Conservation (phyloP, 2,797 vertebrate genomes). For the Acanthurus tractus region DNA sequence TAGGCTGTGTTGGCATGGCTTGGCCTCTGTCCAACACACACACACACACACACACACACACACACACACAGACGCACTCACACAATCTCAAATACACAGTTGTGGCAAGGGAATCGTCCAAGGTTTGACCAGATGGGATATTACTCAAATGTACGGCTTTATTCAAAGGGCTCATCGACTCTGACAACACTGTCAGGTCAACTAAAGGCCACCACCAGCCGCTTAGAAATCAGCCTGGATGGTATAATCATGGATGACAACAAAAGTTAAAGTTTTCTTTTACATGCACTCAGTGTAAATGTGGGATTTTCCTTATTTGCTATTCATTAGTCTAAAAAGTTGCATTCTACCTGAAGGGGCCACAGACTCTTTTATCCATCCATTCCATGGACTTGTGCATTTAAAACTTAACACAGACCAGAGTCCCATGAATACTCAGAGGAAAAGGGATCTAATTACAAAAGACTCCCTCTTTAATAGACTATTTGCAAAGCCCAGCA, state of each 20-base stretch:
- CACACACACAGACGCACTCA: conserved; percentile 44
- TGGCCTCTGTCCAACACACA: conserved; percentile 71
- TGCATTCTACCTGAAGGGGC: conserved; percentile 34
- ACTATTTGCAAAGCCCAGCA: neutral
- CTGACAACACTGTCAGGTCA: conserved; percentile 76
- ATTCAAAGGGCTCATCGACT: conserved; percentile 68
- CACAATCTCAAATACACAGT: conserved; percentile 66
- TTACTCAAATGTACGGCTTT: conserved; percentile 78
- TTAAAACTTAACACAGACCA: conserved; percentile 19
- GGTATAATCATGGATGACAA: conserved; percentile 34
- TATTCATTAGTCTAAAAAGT: conserved; percentile 47
- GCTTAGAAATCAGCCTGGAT: conserved; percentile 52
- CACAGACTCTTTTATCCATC: conserved; percentile 32
- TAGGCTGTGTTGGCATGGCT: conserved; percentile 79
- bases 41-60: conserved; percentile 53
- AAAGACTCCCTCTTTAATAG: conserved; percentile 12
- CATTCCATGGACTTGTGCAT: conserved; percentile 22
- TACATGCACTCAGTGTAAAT: conserved; percentile 7
- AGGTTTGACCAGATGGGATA: conserved; percentile 74
- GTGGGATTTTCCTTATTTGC: conserved; percentile 40
- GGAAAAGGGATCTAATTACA: conserved; percentile 26
- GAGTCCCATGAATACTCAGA: neutral
- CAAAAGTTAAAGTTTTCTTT: conserved; percentile 23
- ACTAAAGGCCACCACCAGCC: conserved; percentile 70
- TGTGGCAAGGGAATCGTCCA: conserved; percentile 59